A percentile compares a stretch with the other conserved stretches of the same genome.
Conservation (phyloP, 2,888 invertebrate genomes). For the Trichacis sp. region DNA sequence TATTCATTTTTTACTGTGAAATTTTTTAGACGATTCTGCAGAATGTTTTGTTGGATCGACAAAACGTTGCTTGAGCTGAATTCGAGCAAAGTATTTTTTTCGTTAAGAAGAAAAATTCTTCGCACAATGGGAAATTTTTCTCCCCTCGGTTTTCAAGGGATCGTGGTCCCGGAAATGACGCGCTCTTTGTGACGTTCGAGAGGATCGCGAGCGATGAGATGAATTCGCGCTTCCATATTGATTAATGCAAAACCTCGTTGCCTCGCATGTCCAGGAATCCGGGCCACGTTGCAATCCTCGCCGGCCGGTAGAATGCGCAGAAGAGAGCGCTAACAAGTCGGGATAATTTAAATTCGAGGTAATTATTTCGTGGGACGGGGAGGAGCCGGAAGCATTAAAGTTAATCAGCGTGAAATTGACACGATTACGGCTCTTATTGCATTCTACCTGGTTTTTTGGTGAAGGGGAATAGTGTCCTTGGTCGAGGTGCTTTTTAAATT, state of each 20-base stretch:
- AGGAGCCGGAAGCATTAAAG: neutral
- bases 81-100: too few species aligned
- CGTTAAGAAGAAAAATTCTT: too few species aligned
- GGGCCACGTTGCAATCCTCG: conserved; percentile 14
- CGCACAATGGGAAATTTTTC: too few species aligned
- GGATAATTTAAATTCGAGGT: conserved; percentile 10
- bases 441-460: too few species aligned
- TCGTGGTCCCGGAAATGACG: conserved; percentile 24
- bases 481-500: too few species aligned
- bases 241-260: conserved; percentile 41
- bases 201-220: conserved; percentile 56
- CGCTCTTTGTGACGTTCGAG: conserved; percentile 40
- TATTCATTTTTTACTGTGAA: too few species aligned
- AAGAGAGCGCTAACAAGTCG: conserved; percentile 2
- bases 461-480: too few species aligned
- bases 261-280: conserved; percentile 13
- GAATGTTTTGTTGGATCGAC: too few species aligned
- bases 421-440: neutral
- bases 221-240: conserved; percentile 56
- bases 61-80: too few species aligned
- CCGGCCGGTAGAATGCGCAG: conserved; percentile 11
- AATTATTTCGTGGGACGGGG: neutral
- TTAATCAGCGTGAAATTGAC: conserved; percentile 8
- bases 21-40: too few species aligned
- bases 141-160: too few species aligned